phyloP scores from a whole-genome alignment of 1,140 invertebrate genomes.

The Sycophila sp. region DNA sequence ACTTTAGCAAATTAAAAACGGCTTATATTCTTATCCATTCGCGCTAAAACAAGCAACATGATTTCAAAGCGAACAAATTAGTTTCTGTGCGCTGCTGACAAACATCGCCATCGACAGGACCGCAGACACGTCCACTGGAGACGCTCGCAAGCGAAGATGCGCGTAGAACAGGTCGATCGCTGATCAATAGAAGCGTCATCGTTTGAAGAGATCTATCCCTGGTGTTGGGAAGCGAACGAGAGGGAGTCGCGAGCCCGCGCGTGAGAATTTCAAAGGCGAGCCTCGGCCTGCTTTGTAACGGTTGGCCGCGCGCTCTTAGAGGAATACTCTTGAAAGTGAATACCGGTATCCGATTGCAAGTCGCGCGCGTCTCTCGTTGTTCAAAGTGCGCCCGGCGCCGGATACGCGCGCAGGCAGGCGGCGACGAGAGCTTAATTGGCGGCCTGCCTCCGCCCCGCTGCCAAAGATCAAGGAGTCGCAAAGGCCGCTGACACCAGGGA shows the following conservation, averaged over 20 bases:
- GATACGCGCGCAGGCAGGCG: no score
- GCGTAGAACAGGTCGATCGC: no score
- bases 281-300: not conserved
- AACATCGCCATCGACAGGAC: no score
- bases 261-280: not conserved
- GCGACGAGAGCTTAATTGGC: constrained; percentile 44
- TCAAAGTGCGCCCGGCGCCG: constrained; percentile 40
- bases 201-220: not conserved
- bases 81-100: no score
- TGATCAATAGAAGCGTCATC: no score
- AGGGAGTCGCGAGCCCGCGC: not conserved
- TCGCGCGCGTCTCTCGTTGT: constrained; percentile 38
- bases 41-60: no score
- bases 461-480: not conserved
- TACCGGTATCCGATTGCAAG: constrained; percentile 43
- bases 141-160: no score
- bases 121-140: no score
- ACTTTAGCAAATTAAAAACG: no score
- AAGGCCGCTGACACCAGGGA: no score
- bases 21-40: no score
- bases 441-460: constrained; percentile 36
- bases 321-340: constrained; percentile 49
- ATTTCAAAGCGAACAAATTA: no score
- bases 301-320: not conserved
- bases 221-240: not conserved